Conservation (phyloP, 2,888 invertebrate species). For the Pseudoips prasinana region DNA sequence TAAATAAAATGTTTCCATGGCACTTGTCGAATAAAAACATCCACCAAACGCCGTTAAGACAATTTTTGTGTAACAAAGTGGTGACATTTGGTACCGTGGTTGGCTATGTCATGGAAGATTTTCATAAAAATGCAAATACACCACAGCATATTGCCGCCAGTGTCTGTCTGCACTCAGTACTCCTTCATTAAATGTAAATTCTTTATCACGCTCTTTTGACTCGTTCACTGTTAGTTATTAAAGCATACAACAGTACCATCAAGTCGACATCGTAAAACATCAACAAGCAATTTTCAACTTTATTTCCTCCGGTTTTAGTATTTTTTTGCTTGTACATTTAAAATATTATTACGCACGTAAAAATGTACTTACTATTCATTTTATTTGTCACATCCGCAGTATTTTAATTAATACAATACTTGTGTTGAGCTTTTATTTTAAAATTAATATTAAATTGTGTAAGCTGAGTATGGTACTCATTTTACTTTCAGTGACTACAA, state of each 20-base stretch:
- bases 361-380: conserved; percentile 34
- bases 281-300: conserved; percentile 19
- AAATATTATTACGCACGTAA: conserved; percentile 30
- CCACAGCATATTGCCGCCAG: conserved; percentile 45
- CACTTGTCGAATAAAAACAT: too few species aligned
- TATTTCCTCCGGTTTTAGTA: conserved; percentile 5
- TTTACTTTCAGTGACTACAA: too few species aligned
- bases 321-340: conserved; percentile 6
- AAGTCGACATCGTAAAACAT: conserved; percentile 14
- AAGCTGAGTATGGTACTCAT: too few species aligned
- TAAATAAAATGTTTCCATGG: too few species aligned
- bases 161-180: conserved; percentile 31
- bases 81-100: conserved; percentile 29
- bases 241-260: conserved; percentile 34
- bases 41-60: too few species aligned
- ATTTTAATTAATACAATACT: conserved; percentile 32
- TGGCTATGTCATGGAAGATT: conserved; percentile 42
- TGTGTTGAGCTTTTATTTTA: conserved; percentile 7
- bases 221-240: conserved; percentile 37
- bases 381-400: conserved; percentile 29
- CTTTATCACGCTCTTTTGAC: conserved; percentile 41
- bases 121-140: conserved; percentile 62
- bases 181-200: conserved; percentile 59
- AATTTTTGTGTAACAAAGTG: conserved; percentile 31
- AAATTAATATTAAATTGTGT: conserved; percentile 10